A percentile compares a stretch with the other conserved stretches of the same genome.
These are phyloP conservation scores for Lepidothrix coronata DNA, from an alignment of 2,113 vertebrate genomes.

Conservation along the genomic window DNA sequence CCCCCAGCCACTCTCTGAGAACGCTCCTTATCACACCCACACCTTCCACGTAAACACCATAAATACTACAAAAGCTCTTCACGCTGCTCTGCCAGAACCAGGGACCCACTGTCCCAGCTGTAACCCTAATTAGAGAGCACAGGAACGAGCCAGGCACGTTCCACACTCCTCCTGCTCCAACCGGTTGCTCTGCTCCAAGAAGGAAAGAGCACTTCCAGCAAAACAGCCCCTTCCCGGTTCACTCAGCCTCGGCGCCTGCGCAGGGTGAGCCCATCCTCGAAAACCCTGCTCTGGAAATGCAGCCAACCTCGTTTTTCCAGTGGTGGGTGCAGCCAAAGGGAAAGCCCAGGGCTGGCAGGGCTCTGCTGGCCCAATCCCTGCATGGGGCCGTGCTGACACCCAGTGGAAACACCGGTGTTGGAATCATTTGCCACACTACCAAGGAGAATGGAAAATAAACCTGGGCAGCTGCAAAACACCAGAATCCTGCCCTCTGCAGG, in stretches of 20 bases:
- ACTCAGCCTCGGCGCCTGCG: not conserved
- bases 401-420: not conserved
- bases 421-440: fast-evolving
- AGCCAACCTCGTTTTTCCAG: not conserved
- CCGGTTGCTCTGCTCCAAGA: not conserved
- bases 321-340: not conserved
- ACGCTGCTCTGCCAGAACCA: fast-evolving
- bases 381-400: slow-evolving; percentile 9
- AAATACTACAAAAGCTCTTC: not conserved
- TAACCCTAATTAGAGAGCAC: not conserved
- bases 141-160: not conserved
- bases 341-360: not conserved
- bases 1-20: not conserved
- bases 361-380: not conserved
- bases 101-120: not conserved
- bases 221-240: not conserved
- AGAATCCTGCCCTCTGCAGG: not conserved
- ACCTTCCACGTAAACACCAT: not conserved
- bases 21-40: not conserved
- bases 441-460: fast-evolving
- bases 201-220: not conserved
- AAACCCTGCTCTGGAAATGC: not conserved
- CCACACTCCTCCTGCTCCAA: not conserved
- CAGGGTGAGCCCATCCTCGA: not conserved
- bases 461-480: not conserved